Percentiles rank a stretch among this genome's conserved stretches.
Evolutionary conservation across 2,113 vertebrate genomes (phyloP).

Genomic region (Mesembrinibis cayennensis): DNA sequence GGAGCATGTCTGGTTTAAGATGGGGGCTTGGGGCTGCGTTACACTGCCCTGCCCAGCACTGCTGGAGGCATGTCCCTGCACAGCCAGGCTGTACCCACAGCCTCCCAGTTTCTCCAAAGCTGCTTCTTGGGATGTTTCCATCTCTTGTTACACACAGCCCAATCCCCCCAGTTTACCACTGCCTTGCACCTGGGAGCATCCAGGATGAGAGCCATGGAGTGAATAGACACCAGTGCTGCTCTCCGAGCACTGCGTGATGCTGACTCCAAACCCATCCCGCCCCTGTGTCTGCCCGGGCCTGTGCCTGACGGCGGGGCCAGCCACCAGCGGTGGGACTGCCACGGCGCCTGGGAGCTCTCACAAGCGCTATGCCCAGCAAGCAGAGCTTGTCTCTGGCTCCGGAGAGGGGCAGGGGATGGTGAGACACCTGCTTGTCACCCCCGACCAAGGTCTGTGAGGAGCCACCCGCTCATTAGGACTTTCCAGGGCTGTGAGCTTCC

Average conservation of each 20-base stretch:
- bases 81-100: neutral
- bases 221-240: neutral
- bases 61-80: neutral
- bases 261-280: neutral
- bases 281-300: neutral
- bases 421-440: neutral
- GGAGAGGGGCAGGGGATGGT: neutral
- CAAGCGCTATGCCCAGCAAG: slow-evolving; percentile 26
- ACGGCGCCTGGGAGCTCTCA: neutral
- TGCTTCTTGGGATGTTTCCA: neutral
- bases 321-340: neutral
- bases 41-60: neutral
- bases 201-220: neutral
- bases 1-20: neutral
- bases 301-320: neutral
- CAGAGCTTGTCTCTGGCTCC: neutral
- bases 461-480: neutral
- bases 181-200: neutral
- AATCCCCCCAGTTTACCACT: neutral
- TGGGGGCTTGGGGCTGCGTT: neutral
- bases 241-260: neutral
- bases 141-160: neutral
- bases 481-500: neutral
- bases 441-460: neutral
- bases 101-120: neutral